Evolutionary conservation across 1,140 invertebrate species (phyloP).

Genomic region (Polyergus mexicanus): DNA sequence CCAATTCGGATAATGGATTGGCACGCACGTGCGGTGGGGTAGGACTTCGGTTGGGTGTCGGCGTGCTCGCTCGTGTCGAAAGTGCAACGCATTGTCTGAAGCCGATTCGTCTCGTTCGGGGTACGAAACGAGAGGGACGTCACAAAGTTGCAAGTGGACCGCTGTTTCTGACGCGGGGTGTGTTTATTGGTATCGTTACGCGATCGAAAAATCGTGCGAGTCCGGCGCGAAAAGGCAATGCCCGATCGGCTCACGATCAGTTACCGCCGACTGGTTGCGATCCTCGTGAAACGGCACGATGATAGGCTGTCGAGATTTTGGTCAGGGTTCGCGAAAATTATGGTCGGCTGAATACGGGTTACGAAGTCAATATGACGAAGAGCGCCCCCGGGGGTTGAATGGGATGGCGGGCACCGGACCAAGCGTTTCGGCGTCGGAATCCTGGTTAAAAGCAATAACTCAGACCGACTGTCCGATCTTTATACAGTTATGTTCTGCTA

Average conservation of each 20-base stretch:
- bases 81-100: constrained; percentile 74
- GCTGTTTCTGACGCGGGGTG: constrained; percentile 67
- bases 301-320: constrained; percentile 73
- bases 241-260: constrained; percentile 10
- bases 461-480: background rate
- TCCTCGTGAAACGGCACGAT: constrained; percentile 63
- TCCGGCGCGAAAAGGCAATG: background rate
- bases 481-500: constrained; percentile 10
- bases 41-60: constrained; percentile 53
- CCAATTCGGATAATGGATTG: constrained; percentile 86
- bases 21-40: constrained; percentile 79
- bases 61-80: constrained; percentile 63
- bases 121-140: constrained; percentile 10
- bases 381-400: constrained; percentile 34
- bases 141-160: constrained; percentile 66
- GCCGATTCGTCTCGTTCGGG: constrained; percentile 71
- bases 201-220: constrained; percentile 40
- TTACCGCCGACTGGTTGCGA: background rate
- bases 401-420: background rate
- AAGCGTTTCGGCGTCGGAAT: constrained; percentile 60
- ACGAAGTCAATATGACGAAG: constrained; percentile 59
- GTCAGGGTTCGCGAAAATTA: constrained; percentile 68
- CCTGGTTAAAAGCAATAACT: constrained; percentile 42
- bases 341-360: constrained; percentile 73
- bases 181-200: constrained; percentile 67